These are phyloP conservation scores for Micrasema minimum DNA, from an alignment of 1,140 invertebrate species.

Conservation along the genomic window DNA sequence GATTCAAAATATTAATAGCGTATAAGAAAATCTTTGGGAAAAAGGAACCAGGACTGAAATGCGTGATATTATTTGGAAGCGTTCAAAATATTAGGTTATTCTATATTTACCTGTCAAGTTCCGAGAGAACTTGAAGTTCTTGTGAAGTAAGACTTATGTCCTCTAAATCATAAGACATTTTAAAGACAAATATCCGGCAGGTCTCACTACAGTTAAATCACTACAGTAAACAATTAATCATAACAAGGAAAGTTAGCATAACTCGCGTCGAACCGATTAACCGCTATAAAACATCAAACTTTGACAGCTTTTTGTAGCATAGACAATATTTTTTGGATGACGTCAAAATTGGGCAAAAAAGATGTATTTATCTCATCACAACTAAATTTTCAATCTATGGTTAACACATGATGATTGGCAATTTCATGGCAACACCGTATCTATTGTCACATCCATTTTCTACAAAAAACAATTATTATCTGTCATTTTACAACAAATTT, in stretches of 20 bases:
- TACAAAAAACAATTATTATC: conserved; percentile 38
- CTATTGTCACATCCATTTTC: conserved; percentile 46
- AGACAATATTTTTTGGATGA: background rate
- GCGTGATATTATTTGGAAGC: too few species aligned
- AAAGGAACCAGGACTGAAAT: too few species aligned
- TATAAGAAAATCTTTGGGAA: too few species aligned
- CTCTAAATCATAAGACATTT: conserved; percentile 54
- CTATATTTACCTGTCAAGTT: conserved; percentile 79
- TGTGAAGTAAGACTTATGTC: conserved; percentile 71
- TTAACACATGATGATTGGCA: too few species aligned
- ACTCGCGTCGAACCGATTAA: conserved; percentile 27
- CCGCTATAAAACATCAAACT: conserved; percentile 41
- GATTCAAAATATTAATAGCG: too few species aligned
- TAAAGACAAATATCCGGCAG: conserved; percentile 10
- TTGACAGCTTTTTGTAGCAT: conserved; percentile 38
- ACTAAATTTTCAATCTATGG: too few species aligned
- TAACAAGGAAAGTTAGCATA: conserved; percentile 35
- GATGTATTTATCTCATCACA: too few species aligned
- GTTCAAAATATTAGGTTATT: conserved; percentile 23
- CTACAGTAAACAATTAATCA: conserved; percentile 21
- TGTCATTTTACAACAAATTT: conserved; percentile 36
- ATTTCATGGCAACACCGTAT: conserved; percentile 12
- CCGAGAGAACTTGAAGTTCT: conserved; percentile 84
- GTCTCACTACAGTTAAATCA: conserved; percentile 3
- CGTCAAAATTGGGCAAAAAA: too few species aligned